A percentile compares a stretch with the other conserved stretches of the same genome.
These are phyloP conservation scores for Caenorhabditis drosophilae DNA, from an alignment of 2,888 invertebrate species.

Conservation along the genomic window DNA sequence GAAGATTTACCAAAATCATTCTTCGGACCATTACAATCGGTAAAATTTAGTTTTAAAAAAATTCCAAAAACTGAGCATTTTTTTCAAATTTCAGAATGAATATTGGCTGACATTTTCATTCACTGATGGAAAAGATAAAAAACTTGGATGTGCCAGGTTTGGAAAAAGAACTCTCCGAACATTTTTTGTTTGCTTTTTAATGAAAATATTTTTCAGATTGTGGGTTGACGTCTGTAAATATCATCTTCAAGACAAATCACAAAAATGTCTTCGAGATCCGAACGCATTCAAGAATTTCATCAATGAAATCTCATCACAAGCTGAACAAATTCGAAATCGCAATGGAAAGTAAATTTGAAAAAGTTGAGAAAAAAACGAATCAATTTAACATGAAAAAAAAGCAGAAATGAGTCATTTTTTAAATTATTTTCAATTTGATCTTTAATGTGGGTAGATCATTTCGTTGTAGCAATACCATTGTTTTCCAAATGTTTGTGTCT, in stretches of 20 bases:
- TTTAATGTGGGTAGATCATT: conserved; percentile 9
- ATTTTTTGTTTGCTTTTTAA: conserved; percentile 16
- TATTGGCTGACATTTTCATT: conserved; percentile 70
- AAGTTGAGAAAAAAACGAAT: too few species aligned
- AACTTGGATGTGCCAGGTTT: conserved; percentile 67
- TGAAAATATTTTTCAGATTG: conserved; percentile 3
- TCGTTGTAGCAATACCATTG: conserved; percentile 1
- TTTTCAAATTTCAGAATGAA: conserved; percentile 60
- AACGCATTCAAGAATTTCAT: conserved; percentile 69
- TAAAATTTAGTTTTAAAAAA: conserved; percentile 23
- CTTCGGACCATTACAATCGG: conserved; percentile 69
- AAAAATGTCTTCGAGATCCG: conserved; percentile 68
- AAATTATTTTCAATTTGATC: not conserved
- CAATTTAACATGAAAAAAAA: too few species aligned
- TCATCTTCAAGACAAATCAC: conserved; percentile 61
- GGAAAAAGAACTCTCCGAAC: too few species aligned
- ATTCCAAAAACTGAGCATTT: not conserved
- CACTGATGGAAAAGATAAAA: conserved; percentile 67
- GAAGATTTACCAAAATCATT: conserved; percentile 69
- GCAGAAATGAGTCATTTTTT: not conserved
- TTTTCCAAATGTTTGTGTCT: conserved; percentile 1
- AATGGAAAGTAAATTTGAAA: conserved; percentile 26
- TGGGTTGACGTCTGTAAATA: conserved; percentile 69
- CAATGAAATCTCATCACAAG: conserved; percentile 67
- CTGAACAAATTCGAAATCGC: conserved; percentile 65